phyloP scores from a whole-genome alignment of 2,797 vertebrate species.

The Austrolebias charrua region DNA sequence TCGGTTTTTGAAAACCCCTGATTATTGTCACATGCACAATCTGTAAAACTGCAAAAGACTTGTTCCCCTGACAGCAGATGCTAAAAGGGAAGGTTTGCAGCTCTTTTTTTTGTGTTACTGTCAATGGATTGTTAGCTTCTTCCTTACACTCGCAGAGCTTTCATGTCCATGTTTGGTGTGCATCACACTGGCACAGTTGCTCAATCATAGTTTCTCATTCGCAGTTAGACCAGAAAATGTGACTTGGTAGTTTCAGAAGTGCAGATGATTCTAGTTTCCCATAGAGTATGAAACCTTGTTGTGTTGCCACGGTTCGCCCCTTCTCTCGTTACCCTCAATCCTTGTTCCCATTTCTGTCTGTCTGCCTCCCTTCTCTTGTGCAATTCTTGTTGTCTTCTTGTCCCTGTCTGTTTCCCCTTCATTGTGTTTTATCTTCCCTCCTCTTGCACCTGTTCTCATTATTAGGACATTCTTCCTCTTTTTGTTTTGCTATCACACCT shows the following conservation, averaged over 20 bases:
- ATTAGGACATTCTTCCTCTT: constrained; percentile 33
- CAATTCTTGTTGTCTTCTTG: constrained; percentile 41
- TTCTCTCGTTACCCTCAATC: constrained; percentile 24
- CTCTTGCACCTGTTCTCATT: constrained; percentile 52
- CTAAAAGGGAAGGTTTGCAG: not conserved
- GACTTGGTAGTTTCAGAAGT: constrained; percentile 69
- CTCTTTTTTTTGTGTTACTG: not conserved
- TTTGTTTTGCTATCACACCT: constrained; percentile 9
- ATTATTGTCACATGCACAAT: no score
- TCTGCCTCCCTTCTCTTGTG: constrained; percentile 37
- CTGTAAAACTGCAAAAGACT: no score
- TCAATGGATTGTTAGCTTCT: not conserved
- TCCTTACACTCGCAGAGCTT: not conserved
- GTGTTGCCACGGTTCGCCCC: constrained; percentile 21
- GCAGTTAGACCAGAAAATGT: constrained; percentile 60
- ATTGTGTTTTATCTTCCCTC: constrained; percentile 27
- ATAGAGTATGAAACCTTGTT: constrained; percentile 63
- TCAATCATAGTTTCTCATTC: constrained; percentile 54
- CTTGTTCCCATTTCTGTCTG: constrained; percentile 55
- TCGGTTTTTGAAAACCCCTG: no score
- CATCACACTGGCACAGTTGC: constrained; percentile 40
- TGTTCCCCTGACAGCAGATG: not conserved
- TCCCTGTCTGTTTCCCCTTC: constrained; percentile 27
- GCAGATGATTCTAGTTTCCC: constrained; percentile 68
- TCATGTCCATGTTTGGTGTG: constrained; percentile 20